These are phyloP conservation scores for Drosophila atripex DNA, from an alignment of 2,888 invertebrate genomes.

Conservation along the genomic window DNA sequence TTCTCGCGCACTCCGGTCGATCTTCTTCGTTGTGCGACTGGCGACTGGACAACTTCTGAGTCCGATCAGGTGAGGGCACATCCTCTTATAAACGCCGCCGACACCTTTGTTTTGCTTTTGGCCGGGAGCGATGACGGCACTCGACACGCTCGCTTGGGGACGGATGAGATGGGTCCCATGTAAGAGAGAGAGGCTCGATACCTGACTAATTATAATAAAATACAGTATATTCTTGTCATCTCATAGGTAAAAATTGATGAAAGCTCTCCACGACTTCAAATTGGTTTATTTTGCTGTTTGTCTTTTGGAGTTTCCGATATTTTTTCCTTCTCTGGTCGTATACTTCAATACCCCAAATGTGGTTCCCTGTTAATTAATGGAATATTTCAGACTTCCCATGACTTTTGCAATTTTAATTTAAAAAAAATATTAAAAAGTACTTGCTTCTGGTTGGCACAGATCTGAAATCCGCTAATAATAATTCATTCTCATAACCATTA, in stretches of 20 bases:
- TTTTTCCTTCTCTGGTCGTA: not conserved
- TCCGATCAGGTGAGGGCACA: conserved; percentile 65
- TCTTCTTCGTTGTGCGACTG: conserved; percentile 66
- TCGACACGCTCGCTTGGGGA: conserved; percentile 4
- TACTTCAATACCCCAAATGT: not conserved
- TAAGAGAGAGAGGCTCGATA: conserved; percentile 34
- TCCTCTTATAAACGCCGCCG: conserved; percentile 75
- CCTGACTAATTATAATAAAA: conserved; percentile 51
- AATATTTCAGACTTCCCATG: not conserved
- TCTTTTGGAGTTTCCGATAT: not conserved
- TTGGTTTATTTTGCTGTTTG: not conserved
- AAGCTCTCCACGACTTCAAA: not conserved
- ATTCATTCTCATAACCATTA: no score
- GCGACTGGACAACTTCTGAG: conserved; percentile 71
- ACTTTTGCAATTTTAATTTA: not conserved
- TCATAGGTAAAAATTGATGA: conserved; percentile 8
- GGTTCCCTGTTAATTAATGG: conserved; percentile 1
- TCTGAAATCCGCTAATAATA: no score
- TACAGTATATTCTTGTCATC: conserved; percentile 17
- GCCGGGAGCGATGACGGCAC: conserved; percentile 35
- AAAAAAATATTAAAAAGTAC: not conserved
- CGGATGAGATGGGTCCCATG: conserved; percentile 1
- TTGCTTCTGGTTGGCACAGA: no score
- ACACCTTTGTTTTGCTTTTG: conserved; percentile 34
- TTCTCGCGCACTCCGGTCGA: conserved; percentile 14